Base-by-base conservation (phyloP, 2,888 invertebrate species). In the Xestia ashworthii region DNA sequence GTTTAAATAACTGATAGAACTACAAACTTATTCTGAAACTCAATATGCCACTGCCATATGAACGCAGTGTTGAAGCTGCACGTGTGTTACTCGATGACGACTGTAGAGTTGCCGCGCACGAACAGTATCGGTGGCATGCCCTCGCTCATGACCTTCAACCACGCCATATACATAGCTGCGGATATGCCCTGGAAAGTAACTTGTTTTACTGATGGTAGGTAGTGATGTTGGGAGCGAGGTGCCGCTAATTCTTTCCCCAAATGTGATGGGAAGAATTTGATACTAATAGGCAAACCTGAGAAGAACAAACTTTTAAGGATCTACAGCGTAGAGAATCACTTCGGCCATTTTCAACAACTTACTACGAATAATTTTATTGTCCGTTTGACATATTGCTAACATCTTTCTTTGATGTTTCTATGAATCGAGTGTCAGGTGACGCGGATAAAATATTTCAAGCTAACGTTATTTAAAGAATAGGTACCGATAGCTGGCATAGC, bases 81-180 rank as follows among this genome's bases (percentile, higher is more conserved):
- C 64, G 38, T 53, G 5, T 16, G 32, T 50, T 72, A 78, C 46
- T 87, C 89, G 88, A 98, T 97, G 83, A 98, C 98, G 67, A 98
- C 98, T 71, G 98, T 98, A 91, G 98, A 98, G 95, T 98, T 98
- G 71, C 99, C 99, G 85, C 98, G 97, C 71, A 98, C 98, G 87
- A 99, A 97, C 68, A 99, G 97, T 90, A 98, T 98, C 0, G 99
- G 99, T 62, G 99, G 99, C 96, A 99, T 97, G 92, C 98, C 98
- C 86, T 97, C 97, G 44, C 99, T 99, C 87, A 99, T 96, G 88
- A 98, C 97, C 95, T 99, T 99, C 90, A 99, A 94, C 99, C 99
- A 99, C 12, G 99, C 98, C 98, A 99, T 98, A 95, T 99, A 99
- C 73, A 99, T 96, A 2, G 98, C 98, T 8, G 99, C 98, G 12